phyloP scores from a whole-genome alignment of 1,140 invertebrate genomes.

The Drosophila triauraria region DNA sequence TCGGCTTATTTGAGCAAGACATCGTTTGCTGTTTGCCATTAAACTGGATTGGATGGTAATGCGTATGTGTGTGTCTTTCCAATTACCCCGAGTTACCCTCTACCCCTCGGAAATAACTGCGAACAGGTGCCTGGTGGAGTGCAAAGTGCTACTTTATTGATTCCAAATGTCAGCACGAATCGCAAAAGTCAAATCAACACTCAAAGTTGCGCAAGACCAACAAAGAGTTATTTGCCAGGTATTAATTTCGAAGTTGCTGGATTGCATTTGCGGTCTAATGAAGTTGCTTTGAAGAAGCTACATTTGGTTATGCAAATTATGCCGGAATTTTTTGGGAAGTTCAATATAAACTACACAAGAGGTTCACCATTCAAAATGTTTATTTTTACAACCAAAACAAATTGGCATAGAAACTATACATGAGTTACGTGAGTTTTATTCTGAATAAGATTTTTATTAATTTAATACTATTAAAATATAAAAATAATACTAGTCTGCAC shows the following conservation, averaged over 20 bases:
- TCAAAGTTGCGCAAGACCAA: constrained; percentile 26
- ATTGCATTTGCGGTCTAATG: constrained; percentile 2
- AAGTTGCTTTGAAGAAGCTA: constrained; percentile 2
- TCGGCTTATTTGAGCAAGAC: constrained; percentile 74
- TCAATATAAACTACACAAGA: neutral
- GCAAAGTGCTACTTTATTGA: constrained; percentile 71
- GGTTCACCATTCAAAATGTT: too few relatives aligned
- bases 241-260: constrained; percentile 11
- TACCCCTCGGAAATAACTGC: constrained; percentile 1
- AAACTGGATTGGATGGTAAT: constrained; percentile 43
- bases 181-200: constrained; percentile 36
- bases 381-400: too few relatives aligned
- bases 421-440: too few relatives aligned
- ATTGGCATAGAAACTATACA: too few relatives aligned
- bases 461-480: too few relatives aligned
- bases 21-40: constrained; percentile 39
- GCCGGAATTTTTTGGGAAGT: neutral
- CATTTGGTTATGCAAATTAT: neutral
- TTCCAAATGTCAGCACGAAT: constrained; percentile 67
- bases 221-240: constrained; percentile 1
- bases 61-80: constrained; percentile 12
- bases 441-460: too few relatives aligned
- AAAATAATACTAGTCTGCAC: too few relatives aligned
- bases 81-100: neutral
- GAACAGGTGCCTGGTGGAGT: constrained; percentile 25